Evolutionary conservation across 2,113 vertebrate genomes (phyloP), one percentile per base, ranked within the genome.

Genomic region (Oncorhynchus keta): DNA sequence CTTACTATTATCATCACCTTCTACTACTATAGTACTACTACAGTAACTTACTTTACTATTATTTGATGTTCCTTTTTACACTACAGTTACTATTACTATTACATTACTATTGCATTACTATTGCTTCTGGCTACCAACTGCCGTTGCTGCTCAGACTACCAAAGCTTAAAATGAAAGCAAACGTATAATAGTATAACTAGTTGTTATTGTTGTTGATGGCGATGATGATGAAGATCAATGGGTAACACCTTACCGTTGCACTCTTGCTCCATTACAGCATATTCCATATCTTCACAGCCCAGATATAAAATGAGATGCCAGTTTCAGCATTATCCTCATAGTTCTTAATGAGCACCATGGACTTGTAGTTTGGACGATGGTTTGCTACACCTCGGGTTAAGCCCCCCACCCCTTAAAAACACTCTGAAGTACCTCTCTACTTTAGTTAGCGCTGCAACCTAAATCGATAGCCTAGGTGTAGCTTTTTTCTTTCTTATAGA

Each of bases 211-310:
- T 24, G 18, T 22, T 68, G 57, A 79, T 78, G 75, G 68, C 30
- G 77, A 72, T 61, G 72, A 55, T 64, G 75, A 79, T 79, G 69
- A 68, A 80, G 80, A 85, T 78, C 79, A 78, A 72, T 84, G 62
- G 70, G 77, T 66, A 77, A 69, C 66, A 73, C 70, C 91, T 93
- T 93, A 93, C 90, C 92, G 86, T 93, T 51, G 24, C 76, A 67
- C 79, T 79, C 78, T 82, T 39, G 78, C 80, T 89, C 83, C 86
- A 81, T 85, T 45, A 45, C 51, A 55, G 16, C 51, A 83, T 79
- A 76, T 83, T 87, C 89, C 89, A 81, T 86, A 65, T 83, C 80
- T 83, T 83, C 78, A 67, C 35, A 75, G 87, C 87, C 83, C 87
- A 79, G 82, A 45, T 68, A 39, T 62, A 3, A 62, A 57, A 14